A percentile compares a stretch with the other conserved stretches of the same genome.
Conservation (phyloP, 2,797 vertebrate species). For the Poecilia gillii region DNA sequence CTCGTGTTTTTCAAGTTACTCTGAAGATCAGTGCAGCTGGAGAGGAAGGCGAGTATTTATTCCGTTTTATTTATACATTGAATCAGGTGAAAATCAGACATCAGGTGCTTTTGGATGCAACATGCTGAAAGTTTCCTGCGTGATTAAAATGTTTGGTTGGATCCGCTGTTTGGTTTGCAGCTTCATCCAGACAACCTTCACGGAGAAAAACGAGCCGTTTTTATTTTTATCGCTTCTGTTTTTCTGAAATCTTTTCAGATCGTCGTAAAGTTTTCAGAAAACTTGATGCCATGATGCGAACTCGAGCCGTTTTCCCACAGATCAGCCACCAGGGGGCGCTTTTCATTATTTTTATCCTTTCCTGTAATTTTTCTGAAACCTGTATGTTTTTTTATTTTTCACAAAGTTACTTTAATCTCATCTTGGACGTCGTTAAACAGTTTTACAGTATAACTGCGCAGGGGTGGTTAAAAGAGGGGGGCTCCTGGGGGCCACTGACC, state of each 20-base stretch:
- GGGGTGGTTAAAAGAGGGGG: background rate
- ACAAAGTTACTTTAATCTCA: background rate
- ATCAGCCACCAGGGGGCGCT: slow-evolving; percentile 53
- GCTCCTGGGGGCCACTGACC: background rate
- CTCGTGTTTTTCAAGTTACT: slow-evolving; percentile 72
- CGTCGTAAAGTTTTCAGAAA: background rate
- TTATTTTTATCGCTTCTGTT: background rate
- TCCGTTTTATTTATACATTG: background rate
- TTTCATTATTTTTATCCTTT: background rate
- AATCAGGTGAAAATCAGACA: background rate
- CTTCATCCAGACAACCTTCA: slow-evolving; percentile 17
- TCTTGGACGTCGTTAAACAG: background rate
- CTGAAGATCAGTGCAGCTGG: slow-evolving; percentile 90
- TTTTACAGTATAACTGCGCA: background rate
- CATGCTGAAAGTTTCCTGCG: slow-evolving; percentile 48
- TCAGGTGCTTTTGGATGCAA: slow-evolving; percentile 27
- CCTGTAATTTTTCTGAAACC: background rate
- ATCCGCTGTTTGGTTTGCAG: slow-evolving; percentile 53
- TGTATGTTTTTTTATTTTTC: background rate
- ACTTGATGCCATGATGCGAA: background rate
- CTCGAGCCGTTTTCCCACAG: background rate
- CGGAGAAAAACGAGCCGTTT: background rate
- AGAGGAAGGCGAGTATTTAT: slow-evolving; percentile 84
- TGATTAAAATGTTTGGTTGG: slow-evolving; percentile 52
- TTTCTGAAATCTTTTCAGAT: background rate